Evolutionary conservation across 2,797 vertebrate genomes (phyloP).

Genomic region (Rhodeus uyekii): DNA sequence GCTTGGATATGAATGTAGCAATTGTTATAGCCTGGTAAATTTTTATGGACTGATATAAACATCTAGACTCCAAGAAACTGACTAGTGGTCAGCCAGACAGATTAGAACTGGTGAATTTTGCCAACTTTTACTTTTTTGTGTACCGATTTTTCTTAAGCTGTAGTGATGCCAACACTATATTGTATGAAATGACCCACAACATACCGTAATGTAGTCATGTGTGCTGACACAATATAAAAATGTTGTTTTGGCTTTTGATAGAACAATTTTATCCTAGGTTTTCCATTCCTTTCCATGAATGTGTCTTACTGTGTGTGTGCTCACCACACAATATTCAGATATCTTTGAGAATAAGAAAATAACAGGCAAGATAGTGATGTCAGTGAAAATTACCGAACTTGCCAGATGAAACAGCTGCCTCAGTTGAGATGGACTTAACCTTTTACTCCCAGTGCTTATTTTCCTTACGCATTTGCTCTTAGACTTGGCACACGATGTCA

Average conservation of each 20-base stretch:
- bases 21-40: neutral
- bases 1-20: constrained; percentile 3
- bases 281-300: neutral
- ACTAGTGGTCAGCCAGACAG: neutral
- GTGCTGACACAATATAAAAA: neutral
- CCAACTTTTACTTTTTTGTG: neutral
- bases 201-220: neutral
- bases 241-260: neutral
- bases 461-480: constrained; percentile 12
- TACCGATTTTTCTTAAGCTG: neutral
- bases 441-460: constrained; percentile 27
- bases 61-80: neutral
- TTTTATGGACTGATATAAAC: constrained; percentile 19
- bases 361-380: constrained; percentile 2
- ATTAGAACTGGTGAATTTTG: neutral
- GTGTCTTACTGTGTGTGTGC: neutral
- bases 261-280: neutral
- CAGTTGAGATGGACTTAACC: constrained; percentile 18
- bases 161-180: neutral
- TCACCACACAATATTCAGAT: neutral
- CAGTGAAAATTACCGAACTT: neutral
- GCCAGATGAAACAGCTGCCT: neutral
- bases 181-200: neutral
- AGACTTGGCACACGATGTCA: neutral
- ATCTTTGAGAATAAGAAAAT: neutral